Conservation (phyloP, 2,797 vertebrate genomes). For the Artibeus jamaicensis region DNA sequence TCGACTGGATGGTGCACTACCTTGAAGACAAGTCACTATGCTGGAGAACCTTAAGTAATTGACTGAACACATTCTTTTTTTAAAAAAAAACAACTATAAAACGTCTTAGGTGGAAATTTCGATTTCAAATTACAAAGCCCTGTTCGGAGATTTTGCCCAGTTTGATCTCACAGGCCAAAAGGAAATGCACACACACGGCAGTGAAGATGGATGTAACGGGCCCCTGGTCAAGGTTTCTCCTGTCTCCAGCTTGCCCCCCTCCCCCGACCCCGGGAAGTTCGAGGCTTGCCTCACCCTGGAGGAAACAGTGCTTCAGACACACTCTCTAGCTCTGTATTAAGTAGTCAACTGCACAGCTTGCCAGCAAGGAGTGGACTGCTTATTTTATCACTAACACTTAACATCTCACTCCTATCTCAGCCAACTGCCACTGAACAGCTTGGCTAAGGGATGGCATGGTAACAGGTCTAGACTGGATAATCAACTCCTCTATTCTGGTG, state of each 20-base stretch:
- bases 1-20: not conserved
- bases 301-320: not conserved
- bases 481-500: not conserved
- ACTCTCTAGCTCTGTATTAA: not conserved
- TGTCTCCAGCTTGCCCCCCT: not conserved
- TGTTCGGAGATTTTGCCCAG: conserved; percentile 6
- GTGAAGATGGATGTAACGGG: not conserved
- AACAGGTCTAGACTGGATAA: not conserved
- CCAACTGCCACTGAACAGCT: not conserved
- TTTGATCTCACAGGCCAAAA: not conserved
- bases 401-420: not conserved
- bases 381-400: not conserved
- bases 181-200: not conserved
- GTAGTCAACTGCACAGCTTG: not conserved
- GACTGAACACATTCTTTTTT: not conserved
- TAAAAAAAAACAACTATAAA: not conserved
- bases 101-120: not conserved
- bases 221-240: not conserved
- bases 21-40: not conserved
- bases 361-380: not conserved
- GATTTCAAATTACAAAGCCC: not conserved
- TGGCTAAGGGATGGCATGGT: not conserved
- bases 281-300: not conserved
- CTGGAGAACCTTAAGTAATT: not conserved
- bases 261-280: not conserved